Percentiles rank a stretch among this genome's conserved stretches.
Evolutionary conservation across 1,140 invertebrate genomes (phyloP).

Genomic region (Drosophila elegans): DNA sequence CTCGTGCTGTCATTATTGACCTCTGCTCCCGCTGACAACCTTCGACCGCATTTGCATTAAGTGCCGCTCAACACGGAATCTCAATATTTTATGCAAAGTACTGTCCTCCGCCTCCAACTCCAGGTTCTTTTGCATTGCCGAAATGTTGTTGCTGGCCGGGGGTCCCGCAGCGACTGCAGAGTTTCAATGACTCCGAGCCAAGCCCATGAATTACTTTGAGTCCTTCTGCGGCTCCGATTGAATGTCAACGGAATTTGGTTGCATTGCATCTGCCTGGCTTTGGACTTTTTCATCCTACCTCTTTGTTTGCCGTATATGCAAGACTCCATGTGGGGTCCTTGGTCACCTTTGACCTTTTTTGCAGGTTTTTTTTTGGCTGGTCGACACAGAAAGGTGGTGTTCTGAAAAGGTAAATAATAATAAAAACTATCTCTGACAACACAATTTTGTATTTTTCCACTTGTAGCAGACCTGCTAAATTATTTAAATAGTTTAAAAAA

Average conservation of each 20-base stretch:
- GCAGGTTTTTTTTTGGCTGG: no score
- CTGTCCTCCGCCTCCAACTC: constrained; percentile 15
- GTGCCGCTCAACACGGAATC: constrained; percentile 82
- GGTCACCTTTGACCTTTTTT: neutral
- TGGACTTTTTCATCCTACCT: constrained; percentile 9
- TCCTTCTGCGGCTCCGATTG: constrained; percentile 52
- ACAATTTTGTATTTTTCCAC: no score
- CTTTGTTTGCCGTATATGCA: constrained; percentile 11
- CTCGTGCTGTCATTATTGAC: constrained; percentile 14
- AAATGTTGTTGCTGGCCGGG: constrained; percentile 17
- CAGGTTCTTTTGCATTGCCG: constrained; percentile 25
- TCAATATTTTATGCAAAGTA: constrained; percentile 84
- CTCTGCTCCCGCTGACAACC: constrained; percentile 38
- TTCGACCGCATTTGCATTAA: constrained; percentile 80
- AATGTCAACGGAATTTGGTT: constrained; percentile 60
- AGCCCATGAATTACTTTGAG: constrained; percentile 50
- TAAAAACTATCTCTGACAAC: neutral
- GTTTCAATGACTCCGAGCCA: constrained; percentile 42
- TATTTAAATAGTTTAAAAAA: no score
- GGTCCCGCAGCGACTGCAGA: constrained; percentile 28
- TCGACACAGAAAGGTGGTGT: no score
- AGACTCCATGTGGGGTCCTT: constrained; percentile 1
- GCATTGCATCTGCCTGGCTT: constrained; percentile 39
- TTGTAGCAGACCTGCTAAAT: no score
- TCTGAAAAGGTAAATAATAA: no score